Percentiles rank a stretch among this genome's conserved stretches.
Conservation (phyloP, 2,113 vertebrate genomes). For the Myrmecophaga tridactyla region DNA sequence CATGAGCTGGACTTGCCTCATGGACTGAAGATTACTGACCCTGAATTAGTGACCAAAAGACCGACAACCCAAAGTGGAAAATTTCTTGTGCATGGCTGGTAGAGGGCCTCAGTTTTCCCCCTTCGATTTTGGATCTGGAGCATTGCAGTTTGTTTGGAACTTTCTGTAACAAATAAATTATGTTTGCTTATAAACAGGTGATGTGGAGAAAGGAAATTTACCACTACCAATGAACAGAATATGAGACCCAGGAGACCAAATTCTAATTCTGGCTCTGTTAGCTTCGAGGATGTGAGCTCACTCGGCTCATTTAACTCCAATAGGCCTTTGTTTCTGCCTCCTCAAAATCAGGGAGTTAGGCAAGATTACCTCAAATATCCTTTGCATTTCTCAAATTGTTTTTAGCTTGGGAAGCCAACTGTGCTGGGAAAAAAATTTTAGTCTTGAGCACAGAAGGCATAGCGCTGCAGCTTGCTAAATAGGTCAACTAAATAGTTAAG, state of each 20-base stretch:
- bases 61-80: background rate
- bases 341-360: background rate
- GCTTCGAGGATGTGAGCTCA: background rate
- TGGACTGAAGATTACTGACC: background rate
- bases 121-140: background rate
- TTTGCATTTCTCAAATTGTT: conserved; percentile 5
- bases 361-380: background rate
- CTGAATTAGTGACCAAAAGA: background rate
- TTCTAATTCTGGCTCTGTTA: background rate
- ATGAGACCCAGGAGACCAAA: background rate
- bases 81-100: rapidly evolving
- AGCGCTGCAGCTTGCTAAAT: background rate
- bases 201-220: background rate
- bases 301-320: conserved; percentile 39
- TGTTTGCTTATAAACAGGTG: background rate
- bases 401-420: background rate
- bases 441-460: background rate
- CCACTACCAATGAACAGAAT: conserved; percentile 25
- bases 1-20: background rate
- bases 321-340: conserved; percentile 20
- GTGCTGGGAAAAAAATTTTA: background rate
- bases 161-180: background rate
- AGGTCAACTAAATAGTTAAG: background rate
- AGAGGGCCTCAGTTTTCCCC: background rate
- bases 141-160: background rate